Percentiles rank a stretch among this genome's conserved stretches.
These are phyloP conservation scores for Tragelaphus buxtoni DNA, from an alignment of 2,113 vertebrate genomes.

Conservation along the genomic window DNA sequence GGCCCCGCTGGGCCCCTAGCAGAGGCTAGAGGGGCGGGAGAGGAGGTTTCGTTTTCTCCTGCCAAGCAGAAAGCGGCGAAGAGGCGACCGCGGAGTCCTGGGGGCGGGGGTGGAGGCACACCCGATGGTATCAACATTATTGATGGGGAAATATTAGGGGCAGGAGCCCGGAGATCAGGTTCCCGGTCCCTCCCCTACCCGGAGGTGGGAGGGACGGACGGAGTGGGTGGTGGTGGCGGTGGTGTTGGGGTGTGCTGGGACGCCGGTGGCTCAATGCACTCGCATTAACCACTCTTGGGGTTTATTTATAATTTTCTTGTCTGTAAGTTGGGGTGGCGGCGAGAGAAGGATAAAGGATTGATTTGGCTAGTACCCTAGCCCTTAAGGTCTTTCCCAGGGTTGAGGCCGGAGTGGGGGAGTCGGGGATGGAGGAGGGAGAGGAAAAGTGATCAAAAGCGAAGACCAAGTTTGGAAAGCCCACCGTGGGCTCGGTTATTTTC, in stretches of 20 bases:
- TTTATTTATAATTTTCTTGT: constrained; percentile 45
- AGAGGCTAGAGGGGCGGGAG: background rate
- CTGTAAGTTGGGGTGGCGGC: background rate
- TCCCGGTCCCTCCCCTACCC: constrained; percentile 52
- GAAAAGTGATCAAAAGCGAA: background rate
- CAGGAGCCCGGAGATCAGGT: constrained; percentile 59
- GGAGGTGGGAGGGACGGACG: constrained; percentile 61
- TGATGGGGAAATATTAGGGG: constrained; percentile 50
- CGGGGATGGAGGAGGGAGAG: background rate
- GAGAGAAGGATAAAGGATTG: background rate
- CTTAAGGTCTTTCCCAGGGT: background rate
- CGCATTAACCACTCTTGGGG: background rate
- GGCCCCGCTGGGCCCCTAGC: background rate
- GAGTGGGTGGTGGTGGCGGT: background rate
- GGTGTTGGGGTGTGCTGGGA: background rate
- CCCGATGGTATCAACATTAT: constrained; percentile 45
- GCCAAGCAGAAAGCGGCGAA: constrained; percentile 10
- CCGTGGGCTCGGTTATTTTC: background rate
- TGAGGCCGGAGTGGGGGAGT: background rate
- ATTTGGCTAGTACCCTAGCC: background rate
- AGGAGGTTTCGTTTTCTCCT: constrained; percentile 63
- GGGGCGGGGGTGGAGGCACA: constrained; percentile 45
- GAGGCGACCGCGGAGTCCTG: background rate
- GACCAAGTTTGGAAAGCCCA: constrained; percentile 1
- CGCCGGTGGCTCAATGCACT: background rate